Evolutionary conservation across 2,797 vertebrate genomes (phyloP).

Genomic region (Heliangelus exortis): DNA sequence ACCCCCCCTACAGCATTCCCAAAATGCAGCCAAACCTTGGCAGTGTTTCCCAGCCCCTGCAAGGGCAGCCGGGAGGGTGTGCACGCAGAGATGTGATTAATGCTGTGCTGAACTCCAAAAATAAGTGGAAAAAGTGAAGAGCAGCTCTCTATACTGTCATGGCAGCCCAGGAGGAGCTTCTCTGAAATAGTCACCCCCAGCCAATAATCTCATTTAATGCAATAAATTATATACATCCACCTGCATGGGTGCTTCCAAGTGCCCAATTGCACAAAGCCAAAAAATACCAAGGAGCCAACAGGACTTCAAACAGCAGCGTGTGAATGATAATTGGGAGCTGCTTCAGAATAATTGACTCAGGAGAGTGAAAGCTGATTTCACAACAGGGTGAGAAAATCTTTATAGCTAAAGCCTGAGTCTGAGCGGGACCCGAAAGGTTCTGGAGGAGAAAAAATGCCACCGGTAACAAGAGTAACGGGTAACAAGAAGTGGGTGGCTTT

Average conservation of each 20-base stretch:
- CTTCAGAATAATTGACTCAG: background rate
- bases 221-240: background rate
- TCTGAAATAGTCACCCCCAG: background rate
- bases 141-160: background rate
- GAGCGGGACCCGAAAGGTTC: background rate
- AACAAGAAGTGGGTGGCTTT: background rate
- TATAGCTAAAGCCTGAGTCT: background rate
- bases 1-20: background rate
- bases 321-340: background rate
- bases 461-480: accelerated
- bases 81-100: background rate
- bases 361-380: background rate
- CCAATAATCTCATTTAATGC: background rate
- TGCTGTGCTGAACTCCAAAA: background rate
- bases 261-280: background rate
- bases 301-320: background rate
- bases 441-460: background rate
- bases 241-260: background rate
- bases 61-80: background rate
- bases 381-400: background rate
- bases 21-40: background rate
- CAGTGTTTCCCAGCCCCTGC: background rate
- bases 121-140: background rate
- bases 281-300: background rate
- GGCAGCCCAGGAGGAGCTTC: background rate